phyloP scores from a whole-genome alignment of 2,113 vertebrate genomes.

The Triplophysa rosa region DNA sequence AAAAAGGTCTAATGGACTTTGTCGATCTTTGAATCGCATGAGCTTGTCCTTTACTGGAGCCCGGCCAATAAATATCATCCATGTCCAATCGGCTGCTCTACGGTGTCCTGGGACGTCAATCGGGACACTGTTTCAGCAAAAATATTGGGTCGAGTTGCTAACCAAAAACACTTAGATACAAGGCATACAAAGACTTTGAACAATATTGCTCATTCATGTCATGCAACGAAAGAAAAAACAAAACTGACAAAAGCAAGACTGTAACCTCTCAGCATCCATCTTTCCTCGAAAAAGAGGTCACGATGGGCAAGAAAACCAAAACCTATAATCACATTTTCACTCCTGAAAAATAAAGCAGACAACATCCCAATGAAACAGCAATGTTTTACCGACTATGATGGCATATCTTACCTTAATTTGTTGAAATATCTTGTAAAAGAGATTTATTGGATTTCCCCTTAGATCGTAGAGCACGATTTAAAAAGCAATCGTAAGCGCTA shows the following conservation, averaged over 20 bases:
- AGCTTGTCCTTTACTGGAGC: not conserved
- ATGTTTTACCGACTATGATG: not conserved
- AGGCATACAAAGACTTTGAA: not conserved
- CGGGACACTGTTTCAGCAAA: constrained; percentile 6
- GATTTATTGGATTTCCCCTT: not conserved
- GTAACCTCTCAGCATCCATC: not conserved
- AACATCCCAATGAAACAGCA: not conserved
- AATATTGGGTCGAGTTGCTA: not conserved
- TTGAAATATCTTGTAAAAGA: not conserved
- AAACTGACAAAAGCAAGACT: not conserved
- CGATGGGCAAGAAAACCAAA: not conserved
- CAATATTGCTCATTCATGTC: constrained; percentile 27
- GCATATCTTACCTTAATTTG: not conserved
- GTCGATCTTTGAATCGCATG: not conserved
- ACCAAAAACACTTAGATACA: not conserved
- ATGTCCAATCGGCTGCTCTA: not conserved
- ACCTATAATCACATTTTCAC: not conserved
- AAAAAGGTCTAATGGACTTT: not conserved
- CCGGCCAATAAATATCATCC: constrained; percentile 11
- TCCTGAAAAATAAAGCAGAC: not conserved
- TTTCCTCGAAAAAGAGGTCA: constrained; percentile 21
- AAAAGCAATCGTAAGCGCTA: not conserved
- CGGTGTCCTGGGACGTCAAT: not conserved
- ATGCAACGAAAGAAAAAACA: not conserved
- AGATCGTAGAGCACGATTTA: not conserved